phyloP scores from a whole-genome alignment of 2,797 vertebrate species.

The Chrosomus eos region DNA sequence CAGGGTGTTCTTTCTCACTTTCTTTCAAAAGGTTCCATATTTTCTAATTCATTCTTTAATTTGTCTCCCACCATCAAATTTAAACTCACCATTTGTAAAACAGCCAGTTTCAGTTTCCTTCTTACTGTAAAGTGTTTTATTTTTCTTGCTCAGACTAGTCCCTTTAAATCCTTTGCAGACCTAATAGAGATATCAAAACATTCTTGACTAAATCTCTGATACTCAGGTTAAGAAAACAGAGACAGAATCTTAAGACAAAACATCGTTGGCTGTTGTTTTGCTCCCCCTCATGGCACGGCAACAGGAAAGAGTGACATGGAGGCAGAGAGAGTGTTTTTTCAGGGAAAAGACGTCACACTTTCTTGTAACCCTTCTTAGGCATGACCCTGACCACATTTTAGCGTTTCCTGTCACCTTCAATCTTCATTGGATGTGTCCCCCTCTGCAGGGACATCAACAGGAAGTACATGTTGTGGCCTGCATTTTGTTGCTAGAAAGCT shows the following conservation, averaged over 20 bases:
- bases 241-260: slow-evolving; percentile 24
- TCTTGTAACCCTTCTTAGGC: slow-evolving; percentile 32
- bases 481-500: slow-evolving; percentile 22
- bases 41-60: slow-evolving; percentile 11
- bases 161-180: slow-evolving; percentile 11
- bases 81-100: slow-evolving; percentile 5
- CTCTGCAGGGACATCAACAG: slow-evolving; percentile 44
- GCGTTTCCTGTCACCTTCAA: slow-evolving; percentile 55
- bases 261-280: slow-evolving; percentile 18
- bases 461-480: slow-evolving; percentile 32
- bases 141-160: background rate
- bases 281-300: slow-evolving; percentile 35
- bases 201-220: slow-evolving; percentile 9
- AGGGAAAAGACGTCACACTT: slow-evolving; percentile 36
- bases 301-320: slow-evolving; percentile 43
- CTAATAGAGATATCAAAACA: slow-evolving; percentile 33
- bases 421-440: slow-evolving; percentile 39
- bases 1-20: slow-evolving; percentile 16
- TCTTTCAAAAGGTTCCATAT: slow-evolving; percentile 22
- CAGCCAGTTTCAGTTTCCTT: slow-evolving; percentile 12
- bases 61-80: slow-evolving; percentile 12
- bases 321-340: slow-evolving; percentile 30
- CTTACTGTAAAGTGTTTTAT: slow-evolving; percentile 17
- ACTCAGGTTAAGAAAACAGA: slow-evolving; percentile 16
- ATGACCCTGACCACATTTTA: slow-evolving; percentile 43